Evolutionary conservation across 2,797 vertebrate genomes (phyloP), one percentile per base, ranked within the genome.

Genomic region (Lutjanus argentimaculatus): DNA sequence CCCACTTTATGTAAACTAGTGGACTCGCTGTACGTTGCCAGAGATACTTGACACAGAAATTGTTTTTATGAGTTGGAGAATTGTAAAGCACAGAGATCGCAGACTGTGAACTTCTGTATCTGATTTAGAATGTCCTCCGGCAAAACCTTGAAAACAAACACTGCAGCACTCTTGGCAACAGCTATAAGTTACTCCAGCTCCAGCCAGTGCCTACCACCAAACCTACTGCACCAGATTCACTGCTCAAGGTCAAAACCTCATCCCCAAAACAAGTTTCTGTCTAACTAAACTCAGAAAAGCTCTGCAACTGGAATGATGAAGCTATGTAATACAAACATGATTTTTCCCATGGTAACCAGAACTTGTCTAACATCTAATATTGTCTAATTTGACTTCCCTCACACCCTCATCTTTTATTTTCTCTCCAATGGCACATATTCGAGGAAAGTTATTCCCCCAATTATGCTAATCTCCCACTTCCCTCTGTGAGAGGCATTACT

Each of bases 391-490:
- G 22, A 79, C 79, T 76, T 68, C 75, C 67, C 67, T 71, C 78
- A 70, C 63, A 75, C 51, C 46, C 42, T 87, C 86, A 84, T 88
- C 83, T 75, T 88, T 92, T 83, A 89, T 80, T 85, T 87, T 77
- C 83, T 88, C 81, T 78, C 83, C 77, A 72, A 67, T 82, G 80
- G 80, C 85, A 82, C 85, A 91, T 89, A 88, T 89, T 84, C 72
- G 46, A 77, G 77, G 77, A 85, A 71, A 88, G 83, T 81, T 90
- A 88, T 90, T 91, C 84, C 84, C 75, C 85, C 69, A 89, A 77
- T 93, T 88, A 94, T 93, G 90, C 67, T 92, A 87, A 93, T 93
- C 76, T 88, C 72, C 75, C 69, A 15, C 81, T 86, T 68, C 82
- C 83, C 83, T 72, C 74, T 45, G 77, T 78, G 78, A 77, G 61